Base-by-base conservation (phyloP, 2,797 vertebrate genomes). In the Lutjanus campechanus region DNA sequence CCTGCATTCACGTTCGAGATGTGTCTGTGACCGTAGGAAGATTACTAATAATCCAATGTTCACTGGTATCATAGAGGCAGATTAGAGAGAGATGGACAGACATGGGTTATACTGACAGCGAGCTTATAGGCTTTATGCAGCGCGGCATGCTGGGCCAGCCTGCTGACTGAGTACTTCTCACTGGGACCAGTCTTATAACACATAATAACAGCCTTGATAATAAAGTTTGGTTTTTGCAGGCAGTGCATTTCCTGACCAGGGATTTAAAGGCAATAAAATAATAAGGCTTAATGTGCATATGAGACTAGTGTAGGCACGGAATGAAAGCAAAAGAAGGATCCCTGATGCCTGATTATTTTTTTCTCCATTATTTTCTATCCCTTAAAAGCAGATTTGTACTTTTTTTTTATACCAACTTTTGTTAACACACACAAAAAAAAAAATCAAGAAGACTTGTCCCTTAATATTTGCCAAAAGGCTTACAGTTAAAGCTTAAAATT, bases 31-130 rank as follows among this genome's bases (percentile, higher is more conserved):
- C 58, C 55, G 68, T 69, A 83, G 87, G 88, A 66, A 89, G 93
- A 95, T 95, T 95, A 95, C n/a, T 84, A 89, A 92, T 95, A 95
- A 95, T 94, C 93, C 89, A 85, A 51, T 91, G 74, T 92, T 79
- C 79, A 75, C 7, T 74, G 73, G 29, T 82, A 81, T 90, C 85
- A 92, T 76, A 77, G 51, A 89, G 72, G 73, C 84, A 93, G 93
- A 94, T 93, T 94, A 91, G 84, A 65, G 40, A 69, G 69, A 76
- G 69, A 79, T 79, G 64, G 80, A 85, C 80, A 73, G 66, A 84
- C 85, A 79, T 79, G 74, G 76, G 73, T 82, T 85, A 79, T 58
- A 84, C 85, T 84, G 84, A 83, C 88, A 79, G 69, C 13, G 16
- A 75, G 75, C 64, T 92, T 89, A 92, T 85, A 70, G 84, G 90